phyloP scores from a whole-genome alignment of 2,888 invertebrate species.

The Rotaria macrura region DNA sequence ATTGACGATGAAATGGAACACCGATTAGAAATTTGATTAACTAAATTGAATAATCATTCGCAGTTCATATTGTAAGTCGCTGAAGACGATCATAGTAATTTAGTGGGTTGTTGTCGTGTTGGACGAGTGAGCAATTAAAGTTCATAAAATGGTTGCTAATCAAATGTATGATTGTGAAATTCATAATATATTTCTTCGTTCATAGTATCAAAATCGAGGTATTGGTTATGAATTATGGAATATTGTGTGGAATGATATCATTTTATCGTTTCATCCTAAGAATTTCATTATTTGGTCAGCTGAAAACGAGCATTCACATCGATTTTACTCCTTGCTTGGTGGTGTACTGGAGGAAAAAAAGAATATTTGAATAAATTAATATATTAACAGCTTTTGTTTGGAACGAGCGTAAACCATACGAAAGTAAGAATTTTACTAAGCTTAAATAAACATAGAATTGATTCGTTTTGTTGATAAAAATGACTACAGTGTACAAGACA shows the following conservation, averaged over 20 bases:
- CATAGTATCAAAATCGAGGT: background rate
- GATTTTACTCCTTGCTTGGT: background rate
- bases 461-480: no score
- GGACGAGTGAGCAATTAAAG: background rate
- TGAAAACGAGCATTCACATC: background rate
- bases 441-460: no score
- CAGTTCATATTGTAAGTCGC: background rate
- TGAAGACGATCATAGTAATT: background rate
- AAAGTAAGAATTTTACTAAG: background rate
- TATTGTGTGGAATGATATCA: background rate
- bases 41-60: no score
- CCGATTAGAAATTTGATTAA: no score
- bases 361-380: no score
- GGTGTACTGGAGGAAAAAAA: background rate
- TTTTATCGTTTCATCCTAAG: background rate
- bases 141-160: background rate
- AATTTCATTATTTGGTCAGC: background rate
- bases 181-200: background rate
- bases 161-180: background rate
- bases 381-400: background rate
- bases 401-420: background rate
- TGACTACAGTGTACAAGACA: no score
- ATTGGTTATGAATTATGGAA: background rate
- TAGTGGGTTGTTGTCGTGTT: background rate
- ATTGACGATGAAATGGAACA: no score